A percentile compares a stretch with the other conserved stretches of the same genome.
phyloP scores from a whole-genome alignment of 2,113 vertebrate species.

The Cardinalis cardinalis region DNA sequence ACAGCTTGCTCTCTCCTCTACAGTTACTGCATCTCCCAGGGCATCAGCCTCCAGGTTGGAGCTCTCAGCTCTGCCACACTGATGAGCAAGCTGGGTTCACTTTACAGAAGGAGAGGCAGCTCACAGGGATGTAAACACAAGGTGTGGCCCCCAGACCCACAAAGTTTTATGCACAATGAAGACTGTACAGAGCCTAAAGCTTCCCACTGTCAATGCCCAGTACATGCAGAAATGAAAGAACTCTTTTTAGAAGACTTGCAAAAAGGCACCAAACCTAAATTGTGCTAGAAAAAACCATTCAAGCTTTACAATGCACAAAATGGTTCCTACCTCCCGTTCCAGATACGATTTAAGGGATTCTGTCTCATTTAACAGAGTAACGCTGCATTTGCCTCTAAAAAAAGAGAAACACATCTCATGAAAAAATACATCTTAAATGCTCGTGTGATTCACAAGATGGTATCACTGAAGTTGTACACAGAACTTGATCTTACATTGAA shows the following conservation, averaged over 20 bases:
- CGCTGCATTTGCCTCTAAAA: constrained; percentile 94
- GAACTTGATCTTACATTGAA: not conserved
- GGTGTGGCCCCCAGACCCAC: not conserved
- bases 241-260: not conserved
- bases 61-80: not conserved
- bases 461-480: not conserved
- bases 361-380: constrained; percentile 95
- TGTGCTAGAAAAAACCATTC: not conserved
- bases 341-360: constrained; percentile 95
- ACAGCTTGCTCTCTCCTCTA: not conserved
- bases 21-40: not conserved
- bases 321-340: constrained; percentile 88
- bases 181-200: not conserved
- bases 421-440: not conserved
- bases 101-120: not conserved
- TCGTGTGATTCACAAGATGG: not conserved
- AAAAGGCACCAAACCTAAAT: not conserved
- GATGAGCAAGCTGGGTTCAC: not conserved
- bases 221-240: not conserved
- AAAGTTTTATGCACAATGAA: not conserved
- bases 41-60: not conserved
- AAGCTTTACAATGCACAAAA: constrained; percentile 22
- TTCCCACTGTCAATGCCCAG: not conserved
- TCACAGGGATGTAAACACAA: not conserved
- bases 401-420: constrained; percentile 3